These are phyloP conservation scores for Drosophila antonietae DNA, from an alignment of 2,888 invertebrate genomes.

Conservation along the genomic window DNA sequence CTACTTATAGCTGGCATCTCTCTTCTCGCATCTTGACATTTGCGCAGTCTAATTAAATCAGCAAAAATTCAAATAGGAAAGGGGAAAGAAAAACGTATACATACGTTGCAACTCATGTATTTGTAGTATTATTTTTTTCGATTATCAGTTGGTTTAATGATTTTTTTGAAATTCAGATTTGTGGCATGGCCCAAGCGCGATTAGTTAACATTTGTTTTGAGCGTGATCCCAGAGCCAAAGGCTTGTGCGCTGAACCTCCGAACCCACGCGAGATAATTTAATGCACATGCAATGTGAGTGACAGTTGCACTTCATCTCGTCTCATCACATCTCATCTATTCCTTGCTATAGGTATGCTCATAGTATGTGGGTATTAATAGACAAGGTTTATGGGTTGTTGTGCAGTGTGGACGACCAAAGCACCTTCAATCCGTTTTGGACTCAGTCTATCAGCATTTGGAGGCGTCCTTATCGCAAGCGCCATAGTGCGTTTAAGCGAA, in stretches of 20 bases:
- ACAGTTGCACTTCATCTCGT: constrained; percentile 29
- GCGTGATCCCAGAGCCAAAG: constrained; percentile 60
- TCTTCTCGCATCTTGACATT: constrained; percentile 26
- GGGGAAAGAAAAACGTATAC: constrained; percentile 26
- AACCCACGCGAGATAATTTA: constrained; percentile 59
- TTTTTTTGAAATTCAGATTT: constrained; percentile 61
- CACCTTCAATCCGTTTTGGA: constrained; percentile 43
- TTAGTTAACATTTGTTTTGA: constrained; percentile 76
- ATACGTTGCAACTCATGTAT: constrained; percentile 34
- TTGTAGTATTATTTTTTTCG: constrained; percentile 21
- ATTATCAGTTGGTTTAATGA: constrained; percentile 62
- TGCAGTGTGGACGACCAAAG: constrained; percentile 28
- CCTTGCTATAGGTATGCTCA: constrained; percentile 1
- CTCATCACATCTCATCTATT: constrained; percentile 2
- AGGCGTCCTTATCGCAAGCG: constrained; percentile 21
- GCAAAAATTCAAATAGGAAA: constrained; percentile 5
- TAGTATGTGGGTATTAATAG: constrained; percentile 46
- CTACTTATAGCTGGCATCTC: constrained; percentile 21
- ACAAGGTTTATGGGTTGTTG: constrained; percentile 56
- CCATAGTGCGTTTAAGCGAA: constrained; percentile 2
- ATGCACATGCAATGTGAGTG: constrained; percentile 56
- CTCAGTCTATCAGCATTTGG: constrained; percentile 11
- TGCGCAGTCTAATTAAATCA: constrained; percentile 37
- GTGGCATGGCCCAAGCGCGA: constrained; percentile 46
- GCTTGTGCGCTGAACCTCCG: constrained; percentile 51